phyloP scores from a whole-genome alignment of 1,140 invertebrate genomes.

The Dolichoris vasculosae region DNA sequence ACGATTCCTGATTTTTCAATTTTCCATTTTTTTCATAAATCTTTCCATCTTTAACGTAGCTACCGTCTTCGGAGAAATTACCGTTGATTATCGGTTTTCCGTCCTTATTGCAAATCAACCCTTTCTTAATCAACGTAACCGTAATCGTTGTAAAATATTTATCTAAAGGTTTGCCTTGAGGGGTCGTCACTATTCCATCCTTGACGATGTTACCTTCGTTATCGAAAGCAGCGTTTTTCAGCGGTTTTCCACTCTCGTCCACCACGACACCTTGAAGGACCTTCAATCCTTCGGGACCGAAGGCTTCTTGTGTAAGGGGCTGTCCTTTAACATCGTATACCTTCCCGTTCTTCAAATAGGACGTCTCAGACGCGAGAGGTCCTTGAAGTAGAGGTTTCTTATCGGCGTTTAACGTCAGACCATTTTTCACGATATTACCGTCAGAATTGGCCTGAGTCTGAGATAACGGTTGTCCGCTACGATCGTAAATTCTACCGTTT shows the following conservation, averaged over 20 bases:
- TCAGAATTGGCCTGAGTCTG: slow-evolving; percentile 59
- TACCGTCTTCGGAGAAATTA: slow-evolving; percentile 64
- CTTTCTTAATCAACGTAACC: slow-evolving; percentile 63
- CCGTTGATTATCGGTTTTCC: slow-evolving; percentile 63
- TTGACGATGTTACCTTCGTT: slow-evolving; percentile 68
- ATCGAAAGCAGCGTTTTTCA: slow-evolving; percentile 67
- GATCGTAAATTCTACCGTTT: slow-evolving; percentile 67
- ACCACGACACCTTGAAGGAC: slow-evolving; percentile 66
- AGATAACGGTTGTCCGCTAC: slow-evolving; percentile 61
- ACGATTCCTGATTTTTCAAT: slow-evolving; percentile 61
- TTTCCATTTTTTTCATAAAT: slow-evolving; percentile 66
- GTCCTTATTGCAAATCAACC: slow-evolving; percentile 65
- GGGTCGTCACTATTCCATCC: slow-evolving; percentile 63
- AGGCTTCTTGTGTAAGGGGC: slow-evolving; percentile 67
- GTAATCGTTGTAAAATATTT: slow-evolving; percentile 66
- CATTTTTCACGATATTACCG: slow-evolving; percentile 67
- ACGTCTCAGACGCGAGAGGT: slow-evolving; percentile 60
- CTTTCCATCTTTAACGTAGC: slow-evolving; percentile 65
- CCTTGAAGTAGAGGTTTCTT: slow-evolving; percentile 65
- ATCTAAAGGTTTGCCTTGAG: slow-evolving; percentile 66
- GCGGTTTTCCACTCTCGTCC: slow-evolving; percentile 66
- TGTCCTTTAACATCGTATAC: slow-evolving; percentile 63
- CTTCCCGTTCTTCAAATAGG: slow-evolving; percentile 66
- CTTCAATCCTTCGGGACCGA: slow-evolving; percentile 69
- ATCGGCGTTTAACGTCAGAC: slow-evolving; percentile 62